These are phyloP conservation scores for Drosophila macrospina DNA, from an alignment of 2,888 invertebrate species.

Conservation along the genomic window DNA sequence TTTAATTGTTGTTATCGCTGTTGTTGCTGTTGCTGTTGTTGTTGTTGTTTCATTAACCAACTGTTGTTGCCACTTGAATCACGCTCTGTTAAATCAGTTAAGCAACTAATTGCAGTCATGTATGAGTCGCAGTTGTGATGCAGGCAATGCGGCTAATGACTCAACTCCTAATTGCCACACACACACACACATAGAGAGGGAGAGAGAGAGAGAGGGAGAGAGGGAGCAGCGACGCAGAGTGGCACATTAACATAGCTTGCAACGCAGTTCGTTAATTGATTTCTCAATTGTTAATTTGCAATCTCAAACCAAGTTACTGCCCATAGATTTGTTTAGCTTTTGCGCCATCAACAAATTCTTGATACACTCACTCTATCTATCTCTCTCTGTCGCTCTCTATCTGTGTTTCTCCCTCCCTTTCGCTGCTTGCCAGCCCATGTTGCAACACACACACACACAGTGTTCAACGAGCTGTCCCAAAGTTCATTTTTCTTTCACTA, in stretches of 20 bases:
- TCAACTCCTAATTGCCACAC: conserved; percentile 2
- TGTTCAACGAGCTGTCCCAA: too few species aligned
- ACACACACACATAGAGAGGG: too few species aligned
- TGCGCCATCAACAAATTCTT: background rate
- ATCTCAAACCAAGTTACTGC: background rate
- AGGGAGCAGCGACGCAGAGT: background rate
- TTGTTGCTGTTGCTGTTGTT: too few species aligned
- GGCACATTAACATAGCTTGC: background rate
- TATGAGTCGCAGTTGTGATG: conserved; percentile 1
- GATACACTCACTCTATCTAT: too few species aligned
- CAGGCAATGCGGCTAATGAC: background rate
- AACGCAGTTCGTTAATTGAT: conserved; percentile 9
- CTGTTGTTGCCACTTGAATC: conserved; percentile 2
- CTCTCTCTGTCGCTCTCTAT: too few species aligned
- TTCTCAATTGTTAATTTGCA: conserved; percentile 7
- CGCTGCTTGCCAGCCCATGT: too few species aligned
- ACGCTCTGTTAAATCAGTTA: conserved; percentile 12
- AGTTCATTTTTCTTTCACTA: too few species aligned
- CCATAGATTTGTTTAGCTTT: background rate
- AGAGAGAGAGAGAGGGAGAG: too few species aligned
- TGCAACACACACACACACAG: too few species aligned
- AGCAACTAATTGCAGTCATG: conserved; percentile 9
- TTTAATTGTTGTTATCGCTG: too few species aligned
- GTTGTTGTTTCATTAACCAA: too few species aligned
- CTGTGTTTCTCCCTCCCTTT: too few species aligned